A percentile compares a stretch with the other conserved stretches of the same genome.
Evolutionary conservation across 23 tunicate genomes (phyloP).

Genomic region (Ascidia mentula): DNA sequence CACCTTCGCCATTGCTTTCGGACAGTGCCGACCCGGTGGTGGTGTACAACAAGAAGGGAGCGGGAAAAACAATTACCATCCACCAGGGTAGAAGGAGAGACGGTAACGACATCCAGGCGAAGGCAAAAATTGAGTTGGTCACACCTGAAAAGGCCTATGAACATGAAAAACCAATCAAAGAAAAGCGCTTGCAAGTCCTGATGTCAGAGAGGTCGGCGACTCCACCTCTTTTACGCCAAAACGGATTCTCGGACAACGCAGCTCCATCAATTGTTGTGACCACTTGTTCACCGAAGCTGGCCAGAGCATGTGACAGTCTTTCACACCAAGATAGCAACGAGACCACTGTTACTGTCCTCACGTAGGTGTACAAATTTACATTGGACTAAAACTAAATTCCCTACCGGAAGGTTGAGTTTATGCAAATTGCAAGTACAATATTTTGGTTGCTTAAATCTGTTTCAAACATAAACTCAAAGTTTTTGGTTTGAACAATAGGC

Average conservation of each 20-base stretch:
- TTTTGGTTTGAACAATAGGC: too few relatives aligned
- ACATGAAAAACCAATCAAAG: not conserved
- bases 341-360: slow-evolving; percentile 12
- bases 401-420: not conserved
- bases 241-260: not conserved
- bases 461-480: too few relatives aligned
- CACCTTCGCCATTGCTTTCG: not conserved
- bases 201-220: not conserved
- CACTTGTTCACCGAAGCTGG: not conserved
- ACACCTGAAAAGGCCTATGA: not conserved
- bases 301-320: not conserved
- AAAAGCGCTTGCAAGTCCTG: not conserved
- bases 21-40: not conserved
- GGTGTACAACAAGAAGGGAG: not conserved
- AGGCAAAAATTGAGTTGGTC: not conserved
- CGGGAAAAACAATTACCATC: not conserved
- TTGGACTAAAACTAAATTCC: not conserved
- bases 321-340: slow-evolving; percentile 40
- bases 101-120: not conserved
- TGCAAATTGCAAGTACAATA: not conserved
- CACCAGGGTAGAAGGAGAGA: not conserved
- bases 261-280: not conserved
- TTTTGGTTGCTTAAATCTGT: too few relatives aligned
- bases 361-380: not conserved
- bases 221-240: not conserved